Conservation (phyloP, 1,140 invertebrate genomes). For the Zaprionus gabonicus region DNA sequence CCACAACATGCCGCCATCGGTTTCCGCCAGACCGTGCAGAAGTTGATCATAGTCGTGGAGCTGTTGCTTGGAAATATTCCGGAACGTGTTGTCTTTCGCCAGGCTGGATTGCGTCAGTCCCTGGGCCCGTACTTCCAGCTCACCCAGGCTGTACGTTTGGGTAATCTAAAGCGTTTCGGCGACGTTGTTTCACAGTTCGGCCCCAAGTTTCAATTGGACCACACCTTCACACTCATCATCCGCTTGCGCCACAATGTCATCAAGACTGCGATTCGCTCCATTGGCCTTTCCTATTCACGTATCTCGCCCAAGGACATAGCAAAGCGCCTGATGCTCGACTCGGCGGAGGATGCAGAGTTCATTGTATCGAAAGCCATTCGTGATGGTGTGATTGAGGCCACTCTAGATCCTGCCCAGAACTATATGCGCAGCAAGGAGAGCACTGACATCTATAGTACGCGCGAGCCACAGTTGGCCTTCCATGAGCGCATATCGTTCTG, state of each 20-base stretch:
- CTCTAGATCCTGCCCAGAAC: constrained; percentile 96
- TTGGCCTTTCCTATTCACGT: constrained; percentile 97
- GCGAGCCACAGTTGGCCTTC: constrained; percentile 98
- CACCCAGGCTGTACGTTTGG: constrained; percentile 97
- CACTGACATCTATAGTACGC: constrained; percentile 98
- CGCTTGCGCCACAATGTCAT: constrained; percentile 99
- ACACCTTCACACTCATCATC: constrained; percentile 97
- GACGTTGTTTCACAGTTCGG: constrained; percentile 96
- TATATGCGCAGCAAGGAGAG: constrained; percentile 99
- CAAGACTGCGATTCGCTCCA: constrained; percentile 98
- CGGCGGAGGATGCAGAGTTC: constrained; percentile 98
- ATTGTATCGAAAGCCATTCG: constrained; percentile 99
- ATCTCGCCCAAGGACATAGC: constrained; percentile 98
- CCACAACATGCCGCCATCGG: constrained; percentile 98
- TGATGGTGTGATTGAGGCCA: constrained; percentile 99
- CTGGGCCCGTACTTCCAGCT: constrained; percentile 98
- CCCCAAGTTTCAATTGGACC: constrained; percentile 93
- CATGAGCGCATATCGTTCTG: constrained; percentile 99
- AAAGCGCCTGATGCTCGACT: constrained; percentile 95
- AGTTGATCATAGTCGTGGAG: constrained; percentile 97
- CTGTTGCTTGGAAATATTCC: constrained; percentile 98
- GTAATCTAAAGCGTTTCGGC: constrained; percentile 97
- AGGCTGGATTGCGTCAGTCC: constrained; percentile 93
- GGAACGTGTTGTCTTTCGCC: constrained; percentile 94
- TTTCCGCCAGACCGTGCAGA: constrained; percentile 99